Base-by-base conservation (phyloP, 2,888 invertebrate species). In the Aleiodes alternator region DNA sequence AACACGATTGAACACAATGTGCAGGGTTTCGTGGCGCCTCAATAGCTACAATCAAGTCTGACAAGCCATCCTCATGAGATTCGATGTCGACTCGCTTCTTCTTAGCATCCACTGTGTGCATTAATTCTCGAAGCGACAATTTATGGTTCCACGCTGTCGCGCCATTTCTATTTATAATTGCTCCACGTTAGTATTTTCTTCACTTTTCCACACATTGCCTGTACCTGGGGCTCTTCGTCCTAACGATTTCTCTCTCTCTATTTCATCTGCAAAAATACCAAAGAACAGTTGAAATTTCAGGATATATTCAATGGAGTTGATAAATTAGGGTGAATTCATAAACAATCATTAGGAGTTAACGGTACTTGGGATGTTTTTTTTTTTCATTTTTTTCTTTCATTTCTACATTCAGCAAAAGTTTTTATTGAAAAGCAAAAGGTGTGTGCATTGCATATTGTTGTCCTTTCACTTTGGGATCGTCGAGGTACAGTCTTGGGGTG, bases 91-190 rank as follows among this genome's bases (percentile, higher is more conserved):
- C 55, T 66, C 61, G 38, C 66, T 69, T 55, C 68, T 56, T 23
- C 66, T 38, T 16, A 72, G 61, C 71, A 75, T 75, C 78, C 78
- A 75, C 76, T 78, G 76, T 78, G 76, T 76, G 81, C 82, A 79
- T 80, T 85, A 85, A 84, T 84, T 85, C 84, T 82, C 84, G 80
- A 84, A 84, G 82, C 81, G 82, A 83, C 83, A 84, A 86, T 86
- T 86, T 86, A 86, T 83, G 84, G 83, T 85, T 83, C 81, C 83
- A 80, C 80, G 80, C 82, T 83, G 84, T 85, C 84, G 84, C 85
- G 84, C 82, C 84, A 80, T 82, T 85, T 85, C 86, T 86, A 86
- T 86, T 86, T 86, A 86, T 86, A 86, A 79, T 81, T 80, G 81
- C 84, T 78, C 79, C 64, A 77, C 71, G 80, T 76, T 82, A 83